These are phyloP conservation scores for Darwinula stevensoni DNA, from an alignment of 2,888 invertebrate genomes.

Conservation along the genomic window DNA sequence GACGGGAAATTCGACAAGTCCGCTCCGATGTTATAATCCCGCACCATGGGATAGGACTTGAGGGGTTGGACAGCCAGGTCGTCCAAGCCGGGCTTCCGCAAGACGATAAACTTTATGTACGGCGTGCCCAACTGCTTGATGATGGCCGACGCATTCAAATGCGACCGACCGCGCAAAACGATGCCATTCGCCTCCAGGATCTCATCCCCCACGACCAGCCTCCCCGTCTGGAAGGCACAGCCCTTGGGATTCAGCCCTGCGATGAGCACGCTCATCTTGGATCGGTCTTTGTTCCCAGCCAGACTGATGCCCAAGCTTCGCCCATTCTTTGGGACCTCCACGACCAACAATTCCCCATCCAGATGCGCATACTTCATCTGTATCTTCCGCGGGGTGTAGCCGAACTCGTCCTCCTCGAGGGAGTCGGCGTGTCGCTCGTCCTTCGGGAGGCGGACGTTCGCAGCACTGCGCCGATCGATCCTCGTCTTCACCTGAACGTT, in stretches of 20 bases:
- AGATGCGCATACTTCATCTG: constrained; percentile 17
- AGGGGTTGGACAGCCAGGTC: constrained; percentile 70
- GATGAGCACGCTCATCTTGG: constrained; percentile 82
- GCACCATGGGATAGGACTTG: constrained; percentile 52
- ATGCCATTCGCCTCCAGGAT: constrained; percentile 84
- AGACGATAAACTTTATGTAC: constrained; percentile 49
- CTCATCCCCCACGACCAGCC: constrained; percentile 68
- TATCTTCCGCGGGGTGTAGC: not conserved
- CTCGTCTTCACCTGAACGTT: too few species aligned
- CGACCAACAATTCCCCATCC: constrained; percentile 17
- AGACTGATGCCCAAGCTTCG: constrained; percentile 59
- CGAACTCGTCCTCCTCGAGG: not conserved
- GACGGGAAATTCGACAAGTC: too few species aligned
- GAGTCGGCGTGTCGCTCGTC: not conserved
- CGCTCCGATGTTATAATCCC: too few species aligned
- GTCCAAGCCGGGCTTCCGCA: constrained; percentile 41
- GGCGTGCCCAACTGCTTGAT: constrained; percentile 67
- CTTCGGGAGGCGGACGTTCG: not conserved
- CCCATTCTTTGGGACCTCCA: constrained; percentile 15
- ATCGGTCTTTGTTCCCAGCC: constrained; percentile 75
- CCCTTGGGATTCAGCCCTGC: constrained; percentile 81
- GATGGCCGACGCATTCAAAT: constrained; percentile 79
- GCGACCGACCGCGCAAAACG: constrained; percentile 73
- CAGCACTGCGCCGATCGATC: not conserved
- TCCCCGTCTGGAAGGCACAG: constrained; percentile 35